Base-by-base conservation (phyloP, 1,140 invertebrate species). In the Trachymyrmex cornetzi region DNA sequence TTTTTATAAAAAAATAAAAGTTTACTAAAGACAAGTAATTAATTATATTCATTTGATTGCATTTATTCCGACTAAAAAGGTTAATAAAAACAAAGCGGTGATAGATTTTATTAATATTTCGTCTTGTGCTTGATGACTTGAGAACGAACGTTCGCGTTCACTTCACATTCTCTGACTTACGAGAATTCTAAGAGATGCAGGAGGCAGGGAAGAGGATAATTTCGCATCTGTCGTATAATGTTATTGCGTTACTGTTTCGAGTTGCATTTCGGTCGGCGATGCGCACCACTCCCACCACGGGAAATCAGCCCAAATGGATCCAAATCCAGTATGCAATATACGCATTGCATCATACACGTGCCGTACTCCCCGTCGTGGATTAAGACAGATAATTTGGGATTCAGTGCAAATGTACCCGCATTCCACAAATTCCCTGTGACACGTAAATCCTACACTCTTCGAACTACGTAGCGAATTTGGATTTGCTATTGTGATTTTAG, bases 351-450 rank as follows among this genome's bases (percentile, higher is more conserved):
- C 61, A 44, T 14, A 48, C 19, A 48, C 27, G 19, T 50, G 19
- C 6, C 19, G 7, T 19, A 14, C 24, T n/a, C 69, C 63, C 63
- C 22, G 57, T 22, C 16, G 59, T 79, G 24, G 24, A 79, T 79
- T 79, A 79, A 79, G 61, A 53, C 38, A n/a, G 59, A 22, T 79
- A 79, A 79, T 79, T 79, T 79, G 44, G 24, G 19, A 66, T 34
- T 6, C 14, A n/a, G 1, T 48, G 38, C 44, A 64, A 64, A 48
- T 16, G 34, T 48, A 77, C 16, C 34, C 75, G 44, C 11, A 63
- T 50, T 38, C 19, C 38, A n/a, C 38, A 3, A 24, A n/a, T 53
- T 75, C n/a, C 12, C n/a, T 38, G n/a, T 22, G 27, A 75, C 53
- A 34, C 27, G 9, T 30, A 74, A 55, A 61, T 61, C 34, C 14